These are phyloP conservation scores for Epicampocera succincta DNA, from an alignment of 2,888 invertebrate genomes.

Conservation along the genomic window DNA sequence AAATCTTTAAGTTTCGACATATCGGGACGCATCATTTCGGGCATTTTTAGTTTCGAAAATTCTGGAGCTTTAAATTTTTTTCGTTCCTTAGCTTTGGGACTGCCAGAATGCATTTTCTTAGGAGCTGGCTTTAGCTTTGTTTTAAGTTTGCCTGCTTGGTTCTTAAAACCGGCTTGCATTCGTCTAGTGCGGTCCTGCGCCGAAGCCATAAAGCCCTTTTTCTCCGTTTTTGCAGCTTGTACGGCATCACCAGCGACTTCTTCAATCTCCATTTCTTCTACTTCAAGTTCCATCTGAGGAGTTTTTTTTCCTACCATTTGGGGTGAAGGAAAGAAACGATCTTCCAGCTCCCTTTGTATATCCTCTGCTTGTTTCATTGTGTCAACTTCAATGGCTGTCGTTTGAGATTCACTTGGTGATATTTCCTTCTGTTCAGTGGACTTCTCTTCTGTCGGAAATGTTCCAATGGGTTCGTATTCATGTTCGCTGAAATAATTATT, in stretches of 20 bases:
- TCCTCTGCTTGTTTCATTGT: conserved; percentile 83
- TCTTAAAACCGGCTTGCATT: conserved; percentile 86
- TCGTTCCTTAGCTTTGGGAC: conserved; percentile 79
- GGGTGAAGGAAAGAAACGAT: conserved; percentile 84
- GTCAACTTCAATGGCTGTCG: conserved; percentile 77
- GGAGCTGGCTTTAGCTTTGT: conserved; percentile 84
- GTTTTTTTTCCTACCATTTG: conserved; percentile 79
- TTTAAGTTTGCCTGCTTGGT: conserved; percentile 88
- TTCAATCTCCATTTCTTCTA: conserved; percentile 43
- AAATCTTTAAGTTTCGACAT: conserved; percentile 82
- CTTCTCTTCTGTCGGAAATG: conserved; percentile 82
- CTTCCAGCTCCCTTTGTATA: conserved; percentile 85
- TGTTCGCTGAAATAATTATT: conserved; percentile 88
- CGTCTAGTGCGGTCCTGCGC: conserved; percentile 83
- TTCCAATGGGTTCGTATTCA: conserved; percentile 95
- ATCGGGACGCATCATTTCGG: conserved; percentile 82
- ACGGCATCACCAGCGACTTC: conserved; percentile 83
- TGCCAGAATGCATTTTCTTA: conserved; percentile 76
- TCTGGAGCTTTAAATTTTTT: conserved; percentile 80
- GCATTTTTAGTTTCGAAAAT: conserved; percentile 81
- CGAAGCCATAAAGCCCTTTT: conserved; percentile 82
- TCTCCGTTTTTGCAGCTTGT: conserved; percentile 41
- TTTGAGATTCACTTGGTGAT: conserved; percentile 67
- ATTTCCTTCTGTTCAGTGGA: conserved; percentile 72
- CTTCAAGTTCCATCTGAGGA: conserved; percentile 80